Evolutionary conservation across 2,888 invertebrate species (phyloP).

Genomic region (Pandemis cinnamomeana): DNA sequence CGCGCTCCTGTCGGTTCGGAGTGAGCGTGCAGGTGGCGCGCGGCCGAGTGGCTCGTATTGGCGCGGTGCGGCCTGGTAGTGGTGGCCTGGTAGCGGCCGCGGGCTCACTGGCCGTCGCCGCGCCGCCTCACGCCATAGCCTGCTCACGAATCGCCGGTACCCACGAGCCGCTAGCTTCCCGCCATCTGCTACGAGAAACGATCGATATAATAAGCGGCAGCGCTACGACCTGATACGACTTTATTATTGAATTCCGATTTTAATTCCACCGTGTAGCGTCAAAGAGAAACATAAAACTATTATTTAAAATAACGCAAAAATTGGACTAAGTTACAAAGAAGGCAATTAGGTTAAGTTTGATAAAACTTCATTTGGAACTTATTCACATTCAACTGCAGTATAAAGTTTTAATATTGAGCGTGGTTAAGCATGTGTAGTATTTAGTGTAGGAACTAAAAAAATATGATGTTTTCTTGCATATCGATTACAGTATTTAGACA

Average conservation of each 20-base stretch:
- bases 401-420: no score
- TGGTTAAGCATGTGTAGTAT: no score
- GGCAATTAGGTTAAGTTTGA: no score
- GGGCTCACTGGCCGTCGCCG: constrained; percentile 13
- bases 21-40: constrained; percentile 15
- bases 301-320: no score
- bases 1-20: neutral
- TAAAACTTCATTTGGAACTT: no score
- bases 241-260: constrained; percentile 9
- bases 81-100: constrained; percentile 15
- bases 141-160: constrained; percentile 20
- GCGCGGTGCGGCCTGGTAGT: constrained; percentile 11
- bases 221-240: constrained; percentile 16
- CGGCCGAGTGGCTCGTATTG: constrained; percentile 7
- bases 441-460: no score
- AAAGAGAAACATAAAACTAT: neutral
- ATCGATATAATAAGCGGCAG: constrained; percentile 25
- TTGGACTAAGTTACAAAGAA: no score
- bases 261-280: neutral
- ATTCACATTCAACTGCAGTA: no score
- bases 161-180: constrained; percentile 20
- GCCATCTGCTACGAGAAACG: constrained; percentile 36
- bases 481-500: no score
- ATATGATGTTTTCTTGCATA: no score
- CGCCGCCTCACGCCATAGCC: constrained; percentile 11